phyloP scores from a whole-genome alignment of 37 sponge, comb jelly and placozoan species.

The Cladorhizidae sp. region DNA sequence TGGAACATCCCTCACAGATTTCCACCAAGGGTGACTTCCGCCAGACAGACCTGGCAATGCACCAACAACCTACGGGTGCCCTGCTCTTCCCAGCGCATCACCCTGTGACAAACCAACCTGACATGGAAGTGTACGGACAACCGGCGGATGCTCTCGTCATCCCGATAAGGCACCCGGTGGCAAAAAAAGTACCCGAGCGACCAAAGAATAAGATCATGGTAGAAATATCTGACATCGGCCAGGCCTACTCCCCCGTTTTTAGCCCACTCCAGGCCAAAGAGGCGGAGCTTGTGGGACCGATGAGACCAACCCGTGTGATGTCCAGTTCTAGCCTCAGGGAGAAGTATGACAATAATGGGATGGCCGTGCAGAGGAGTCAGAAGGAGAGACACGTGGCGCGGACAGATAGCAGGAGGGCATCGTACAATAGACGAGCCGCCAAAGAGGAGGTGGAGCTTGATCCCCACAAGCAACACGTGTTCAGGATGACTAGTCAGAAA shows the following conservation, averaged over 20 bases:
- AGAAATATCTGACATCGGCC: not conserved
- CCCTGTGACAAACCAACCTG: too few relatives aligned
- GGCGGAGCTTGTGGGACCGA: conserved; percentile 6
- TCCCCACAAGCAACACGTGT: not conserved
- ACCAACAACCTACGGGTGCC: not conserved
- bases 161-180: not conserved
- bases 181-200: not conserved
- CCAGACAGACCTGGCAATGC: not conserved
- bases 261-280: conserved; percentile 12
- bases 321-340: not conserved
- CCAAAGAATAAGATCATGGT: not conserved
- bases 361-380: not conserved
- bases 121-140: conserved; percentile 3
- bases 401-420: not conserved
- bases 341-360: not conserved
- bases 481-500: not conserved
- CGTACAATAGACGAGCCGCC: not conserved
- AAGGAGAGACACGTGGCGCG: not conserved
- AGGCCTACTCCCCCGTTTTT: conserved; percentile 46
- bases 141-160: not conserved
- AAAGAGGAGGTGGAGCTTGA: conserved; percentile 51
- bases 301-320: not conserved
- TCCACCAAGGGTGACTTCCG: not conserved
- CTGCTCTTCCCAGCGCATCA: not conserved
- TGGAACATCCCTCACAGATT: not conserved